Base-by-base conservation (phyloP, 1,140 invertebrate species). In the Eciton burchellii region DNA sequence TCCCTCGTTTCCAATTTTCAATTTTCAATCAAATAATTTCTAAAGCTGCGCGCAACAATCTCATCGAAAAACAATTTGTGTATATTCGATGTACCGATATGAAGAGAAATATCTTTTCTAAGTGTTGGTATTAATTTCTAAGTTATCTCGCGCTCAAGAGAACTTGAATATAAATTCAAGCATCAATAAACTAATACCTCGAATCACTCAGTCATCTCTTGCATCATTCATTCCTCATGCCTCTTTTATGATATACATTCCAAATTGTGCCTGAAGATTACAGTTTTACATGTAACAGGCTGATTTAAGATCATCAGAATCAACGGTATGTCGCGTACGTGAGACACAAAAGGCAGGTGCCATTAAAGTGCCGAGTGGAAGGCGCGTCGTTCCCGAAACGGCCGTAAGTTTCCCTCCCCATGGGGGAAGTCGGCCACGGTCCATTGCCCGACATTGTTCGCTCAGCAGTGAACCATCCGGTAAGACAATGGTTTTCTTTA, bases 401-500 rank as follows among this genome's bases (percentile, higher is more conserved):
- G 68, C 52, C 73, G 74, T 68, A 82, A 76, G 84, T 84, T 84
- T 62, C 77, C 52, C 70, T 45, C 57, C 35, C 49, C n/a, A 60
- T 29, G 29, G 43, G n/a, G 24, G 26, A 45, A 62, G 57, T 63
- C 79, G 43, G 45, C 43, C 65, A 86, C 54, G 83, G 87, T 47
- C 86, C 84, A 88, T 89, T 89, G 83, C 84, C 49, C 74, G 72
- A 74, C 59, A 47, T 81, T 65, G 76, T 86, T 88, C 76, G 24
- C 52, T 54, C 24, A 57, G 73, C 74, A 89, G n/a, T n/a, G n/a
- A n/a, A 68, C 66, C 85, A 88, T 47, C 63, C 82, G 81, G 65
- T 86, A 52, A 66, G 77, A 85, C 82, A 65, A 90, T 74, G 84
- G 77, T 90, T 91, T 90, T 87, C 88, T 90, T 90, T 89, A 90